Base-by-base conservation (phyloP, 30 jellyfish, hydroid and myxozoan species). In the Aurelia coerulea region DNA sequence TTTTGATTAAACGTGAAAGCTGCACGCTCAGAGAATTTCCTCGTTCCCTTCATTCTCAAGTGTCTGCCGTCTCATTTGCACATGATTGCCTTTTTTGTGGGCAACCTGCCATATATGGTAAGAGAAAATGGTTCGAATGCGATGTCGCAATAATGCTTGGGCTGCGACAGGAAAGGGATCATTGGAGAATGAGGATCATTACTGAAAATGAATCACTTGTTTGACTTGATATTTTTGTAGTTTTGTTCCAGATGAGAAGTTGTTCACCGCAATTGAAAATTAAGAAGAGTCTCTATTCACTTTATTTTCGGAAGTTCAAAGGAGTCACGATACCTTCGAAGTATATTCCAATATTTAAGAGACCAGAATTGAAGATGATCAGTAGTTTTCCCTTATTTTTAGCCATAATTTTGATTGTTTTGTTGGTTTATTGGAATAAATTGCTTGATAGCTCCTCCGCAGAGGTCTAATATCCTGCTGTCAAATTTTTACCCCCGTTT, bases 81-180 rank as follows among this genome's bases (percentile, higher is more conserved):
- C 77, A 54, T 59, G 62, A 17, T 9, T n/a, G 34, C 32, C 33
- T 65, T 50, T 59, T 60, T 79, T 66, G 70, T 39, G 69, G 79
- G 79, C 79, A 59, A 70, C 89, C 89, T 79, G 89, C 68, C 78
- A 41, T 62, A 10, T 66, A 59, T 60, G 68, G 91, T 65, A 60
- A 85, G 13, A 80, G 90, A 34, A 72, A 85, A 65, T 58, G 95
- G 75, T 32, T 63, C 58, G 90, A 62, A 64, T 54, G 64, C n/a
- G n/a, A n/a, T n/a, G n/a, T n/a, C n/a, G n/a, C n/a, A n/a, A n/a
- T n/a, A n/a, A n/a, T n/a, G n/a, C n/a, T n/a, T n/a, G n/a, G n/a
- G n/a, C n/a, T n/a, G n/a, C n/a, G n/a, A n/a, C n/a, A n/a, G n/a
- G n/a, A n/a, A n/a, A n/a, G n/a, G n/a, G n/a, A n/a, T n/a, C n/a